Percentiles rank a stretch among this genome's conserved stretches.
phyloP scores from a whole-genome alignment of 2,113 vertebrate species.

The Tauraco erythrolophus region DNA sequence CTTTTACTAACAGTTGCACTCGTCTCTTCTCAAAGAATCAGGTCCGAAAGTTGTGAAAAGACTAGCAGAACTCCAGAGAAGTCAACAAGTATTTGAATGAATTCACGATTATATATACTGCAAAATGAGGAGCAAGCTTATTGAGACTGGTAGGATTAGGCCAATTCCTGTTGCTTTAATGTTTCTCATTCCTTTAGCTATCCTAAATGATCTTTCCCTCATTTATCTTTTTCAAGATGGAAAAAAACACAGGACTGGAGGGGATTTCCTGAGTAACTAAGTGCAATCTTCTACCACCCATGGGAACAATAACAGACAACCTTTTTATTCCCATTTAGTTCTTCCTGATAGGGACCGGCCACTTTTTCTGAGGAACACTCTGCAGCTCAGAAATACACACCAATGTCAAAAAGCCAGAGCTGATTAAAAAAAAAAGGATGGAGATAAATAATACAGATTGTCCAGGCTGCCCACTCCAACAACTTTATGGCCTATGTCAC shows the following conservation, averaged over 20 bases:
- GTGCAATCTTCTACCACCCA: background rate
- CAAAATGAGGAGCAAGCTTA: background rate
- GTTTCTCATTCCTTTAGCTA: background rate
- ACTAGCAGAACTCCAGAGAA: background rate
- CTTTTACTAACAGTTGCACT: background rate
- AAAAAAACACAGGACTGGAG: background rate
- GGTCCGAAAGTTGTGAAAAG: background rate
- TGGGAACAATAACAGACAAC: background rate
- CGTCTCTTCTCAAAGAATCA: background rate
- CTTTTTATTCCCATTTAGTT: background rate
- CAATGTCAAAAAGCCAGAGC: background rate
- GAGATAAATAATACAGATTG: background rate
- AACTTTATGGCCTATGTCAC: background rate
- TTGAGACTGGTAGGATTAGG: background rate
- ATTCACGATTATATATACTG: background rate
- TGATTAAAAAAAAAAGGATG: background rate
- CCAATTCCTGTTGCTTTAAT: background rate
- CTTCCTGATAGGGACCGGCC: background rate
- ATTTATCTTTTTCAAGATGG: background rate
- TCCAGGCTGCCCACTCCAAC: background rate
- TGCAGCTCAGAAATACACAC: background rate
- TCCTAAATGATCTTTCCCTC: background rate
- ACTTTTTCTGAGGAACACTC: background rate
- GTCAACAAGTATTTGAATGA: background rate
- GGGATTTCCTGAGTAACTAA: background rate